A percentile compares a stretch with the other conserved stretches of the same genome.
Evolutionary conservation across 2,113 vertebrate species (phyloP).

Genomic region (Atherinomorus stipes): DNA sequence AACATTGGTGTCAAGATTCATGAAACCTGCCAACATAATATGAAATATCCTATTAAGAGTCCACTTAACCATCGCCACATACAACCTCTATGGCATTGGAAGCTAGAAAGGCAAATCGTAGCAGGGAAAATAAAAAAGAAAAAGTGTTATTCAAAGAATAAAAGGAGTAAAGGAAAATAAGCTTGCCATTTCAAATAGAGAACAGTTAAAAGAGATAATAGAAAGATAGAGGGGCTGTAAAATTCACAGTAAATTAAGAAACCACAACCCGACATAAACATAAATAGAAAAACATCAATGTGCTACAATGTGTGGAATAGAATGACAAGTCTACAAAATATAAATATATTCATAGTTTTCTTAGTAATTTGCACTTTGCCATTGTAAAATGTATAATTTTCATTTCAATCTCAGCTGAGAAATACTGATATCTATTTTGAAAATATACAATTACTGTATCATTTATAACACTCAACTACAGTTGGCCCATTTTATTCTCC

Average conservation of each 20-base stretch:
- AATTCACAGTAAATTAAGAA: too few species aligned
- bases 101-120: slow-evolving; percentile 23
- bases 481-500: slow-evolving; percentile 27
- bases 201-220: too few species aligned
- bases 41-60: slow-evolving; percentile 9
- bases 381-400: neutral
- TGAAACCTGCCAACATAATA: neutral
- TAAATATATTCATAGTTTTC: neutral
- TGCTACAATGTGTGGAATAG: too few species aligned
- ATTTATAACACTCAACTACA: slow-evolving; percentile 22
- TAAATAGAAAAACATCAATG: too few species aligned
- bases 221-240: too few species aligned
- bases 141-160: slow-evolving; percentile 15
- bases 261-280: too few species aligned
- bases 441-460: neutral
- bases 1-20: too few species aligned
- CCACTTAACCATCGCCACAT: slow-evolving; percentile 19
- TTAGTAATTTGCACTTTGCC: neutral
- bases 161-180: slow-evolving; percentile 12
- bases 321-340: neutral
- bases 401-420: neutral
- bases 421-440: neutral
- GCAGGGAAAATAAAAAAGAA: slow-evolving; percentile 14
- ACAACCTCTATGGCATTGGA: slow-evolving; percentile 17
- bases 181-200: too few species aligned